Base-by-base conservation (phyloP, 2,797 vertebrate species). In the Aulostomus chinensis region DNA sequence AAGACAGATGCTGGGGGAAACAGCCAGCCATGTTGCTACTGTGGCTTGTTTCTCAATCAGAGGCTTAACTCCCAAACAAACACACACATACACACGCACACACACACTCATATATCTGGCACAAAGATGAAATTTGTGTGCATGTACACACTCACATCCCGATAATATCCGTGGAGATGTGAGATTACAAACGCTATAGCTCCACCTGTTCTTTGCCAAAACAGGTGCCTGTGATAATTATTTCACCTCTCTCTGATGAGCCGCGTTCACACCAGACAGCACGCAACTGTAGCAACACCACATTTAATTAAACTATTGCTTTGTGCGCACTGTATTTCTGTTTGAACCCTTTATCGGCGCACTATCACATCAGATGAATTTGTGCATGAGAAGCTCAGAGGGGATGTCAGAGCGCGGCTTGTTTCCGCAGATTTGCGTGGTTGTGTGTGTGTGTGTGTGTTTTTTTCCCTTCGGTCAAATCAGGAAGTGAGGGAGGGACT, bases 31-130 rank as follows among this genome's bases (percentile, higher is more conserved):
- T 76, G 79, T 61, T 82, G 85, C 73, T 65, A 76, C 78, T 82
- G 80, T 78, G 85, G 71, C 76, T 73, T 87, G 84, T 82, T 88
- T 86, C 84, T 83, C 86, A 88, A 87, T 89, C 84, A 88, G 72
- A 82, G 80, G 86, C 84, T 89, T 89, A 88, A 76, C 81, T 72
- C 73, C 49, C 55, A 59, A 42, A 59, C 25, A 29, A 14, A 16
- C 15, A 7, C 36, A 21, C 17, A 2, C 24, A 25, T 9, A 25
- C 56, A 54, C 51, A 71, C 48, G 20, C 48, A 41, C 42, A 38
- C 48, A 33, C 48, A 57, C 38, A 58, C 24, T 7, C 24, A 25
- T 5, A 43, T 7, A 47, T 62, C 58, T 67, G 62, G 68, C 65
- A 76, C 67, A 67, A 68, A 75, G 70, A 80, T 29, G 40, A 49